phyloP scores from a whole-genome alignment of 2,888 invertebrate genomes.

The Chesias legatella region DNA sequence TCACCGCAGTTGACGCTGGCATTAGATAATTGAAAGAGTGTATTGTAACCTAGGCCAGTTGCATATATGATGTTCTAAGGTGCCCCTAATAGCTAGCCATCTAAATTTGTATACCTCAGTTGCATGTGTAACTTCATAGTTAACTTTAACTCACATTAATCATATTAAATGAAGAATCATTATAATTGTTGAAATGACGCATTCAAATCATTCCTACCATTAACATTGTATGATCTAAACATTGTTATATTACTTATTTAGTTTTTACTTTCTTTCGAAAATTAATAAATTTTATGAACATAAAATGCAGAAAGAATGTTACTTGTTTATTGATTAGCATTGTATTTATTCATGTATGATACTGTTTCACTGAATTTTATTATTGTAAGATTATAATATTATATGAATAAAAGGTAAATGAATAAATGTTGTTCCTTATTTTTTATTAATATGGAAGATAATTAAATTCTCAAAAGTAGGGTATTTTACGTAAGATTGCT shows the following conservation, averaged over 20 bases:
- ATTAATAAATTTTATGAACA: constrained; percentile 54
- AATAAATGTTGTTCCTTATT: constrained; percentile 12
- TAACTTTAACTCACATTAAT: constrained; percentile 14
- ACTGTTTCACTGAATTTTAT: constrained; percentile 78
- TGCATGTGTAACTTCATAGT: constrained; percentile 7
- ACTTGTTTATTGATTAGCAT: constrained; percentile 71
- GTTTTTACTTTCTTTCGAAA: constrained; percentile 56
- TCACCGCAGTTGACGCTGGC: constrained; percentile 67
- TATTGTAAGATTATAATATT: constrained; percentile 76
- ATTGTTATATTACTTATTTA: constrained; percentile 45
- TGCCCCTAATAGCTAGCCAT: constrained; percentile 17
- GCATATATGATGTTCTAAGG: constrained; percentile 9
- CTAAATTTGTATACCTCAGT: constrained; percentile 14
- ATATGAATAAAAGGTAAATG: constrained; percentile 56
- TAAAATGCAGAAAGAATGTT: constrained; percentile 57
- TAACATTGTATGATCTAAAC: constrained; percentile 38
- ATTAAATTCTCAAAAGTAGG: no score
- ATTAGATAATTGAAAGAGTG: constrained; percentile 41
- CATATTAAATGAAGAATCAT: constrained; percentile 29
- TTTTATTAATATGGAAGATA: constrained; percentile 5
- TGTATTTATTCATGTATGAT: constrained; percentile 80
- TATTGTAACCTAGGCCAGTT: no score
- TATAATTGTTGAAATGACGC: constrained; percentile 53
- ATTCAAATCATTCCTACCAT: constrained; percentile 74
- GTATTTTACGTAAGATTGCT: no score